Base-by-base conservation (phyloP, 2,113 vertebrate species). In the Lamprologus sp. region DNA sequence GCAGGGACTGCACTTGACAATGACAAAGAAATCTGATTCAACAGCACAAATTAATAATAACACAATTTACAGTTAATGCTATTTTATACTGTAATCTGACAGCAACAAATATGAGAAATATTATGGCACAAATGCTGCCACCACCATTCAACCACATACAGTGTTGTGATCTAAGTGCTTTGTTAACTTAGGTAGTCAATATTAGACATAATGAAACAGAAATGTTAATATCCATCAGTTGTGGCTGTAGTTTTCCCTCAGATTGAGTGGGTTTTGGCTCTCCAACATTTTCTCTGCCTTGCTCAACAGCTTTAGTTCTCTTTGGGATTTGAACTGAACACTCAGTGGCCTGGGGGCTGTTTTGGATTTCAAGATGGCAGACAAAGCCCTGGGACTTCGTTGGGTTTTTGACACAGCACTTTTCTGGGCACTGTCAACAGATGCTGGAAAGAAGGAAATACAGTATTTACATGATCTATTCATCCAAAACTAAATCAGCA, bases 221-320 rank as follows among this genome's bases (percentile, higher is more conserved):
- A 42, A 7, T 75, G 4, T 49, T n/a, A 28, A n/a, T 33, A 35
- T 51, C 26, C 19, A 28, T 95, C 84, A 95, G 87, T 84, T 94
- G 86, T 6, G 79, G 85, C 92, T 95, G 90, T 95, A 94, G 89
- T 95, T 94, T 86, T 92, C 90, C 17, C 85, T 86, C 75, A 68
- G 35, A 70, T 80, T 75, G 35, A 77, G 2, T 19, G 10, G 60
- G 0, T 7, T 65, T 65, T 65, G 40, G 51, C 19, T 37, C 73
- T 91, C 79, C 35, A 51, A 21, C 10, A 23, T 19, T 5, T 84
- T 55, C 58, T 91, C 84, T 31, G 73, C 26, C 70, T 35, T 45
- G 14, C 42, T 79, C 10, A 58, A 7, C 4, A 81, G 49, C 68
- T 51, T 54, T 7, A 51, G n/a, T 5, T 15, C n/a, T 31, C 7